A percentile compares a stretch with the other conserved stretches of the same genome.
Conservation (phyloP, 2,113 vertebrate genomes). For the Rousettus leschenaultii region DNA sequence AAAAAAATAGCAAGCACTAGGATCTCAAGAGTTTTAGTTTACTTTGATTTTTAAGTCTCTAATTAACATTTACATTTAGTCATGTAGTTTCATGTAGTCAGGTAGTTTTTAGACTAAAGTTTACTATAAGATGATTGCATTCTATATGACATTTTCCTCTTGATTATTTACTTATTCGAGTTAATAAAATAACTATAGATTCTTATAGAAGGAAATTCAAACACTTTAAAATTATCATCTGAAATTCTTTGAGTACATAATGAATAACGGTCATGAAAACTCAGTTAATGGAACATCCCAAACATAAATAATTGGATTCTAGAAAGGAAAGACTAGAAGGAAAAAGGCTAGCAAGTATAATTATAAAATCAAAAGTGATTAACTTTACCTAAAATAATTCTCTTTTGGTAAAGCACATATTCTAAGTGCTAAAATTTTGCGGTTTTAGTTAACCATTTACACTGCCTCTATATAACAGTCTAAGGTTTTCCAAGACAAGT, state of each 20-base stretch:
- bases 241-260: neutral
- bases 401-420: constrained; percentile 32
- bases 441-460: neutral
- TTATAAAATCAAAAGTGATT: constrained; percentile 25
- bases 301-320: neutral
- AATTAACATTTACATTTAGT: neutral
- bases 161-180: neutral
- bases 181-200: constrained; percentile 11
- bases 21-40: constrained; percentile 70
- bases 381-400: constrained; percentile 3
- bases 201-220: neutral
- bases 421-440: neutral
- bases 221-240: neutral
- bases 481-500: constrained; percentile 3
- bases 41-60: constrained; percentile 69
- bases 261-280: neutral
- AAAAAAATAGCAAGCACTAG: constrained; percentile 67
- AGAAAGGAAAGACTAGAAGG: neutral
- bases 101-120: constrained; percentile 23
- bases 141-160: neutral
- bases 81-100: no score
- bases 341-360: neutral
- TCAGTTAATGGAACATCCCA: neutral
- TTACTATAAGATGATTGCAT: neutral
- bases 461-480: neutral